A percentile compares a stretch with the other conserved stretches of the same genome.
Conservation (phyloP, 2,113 vertebrate genomes). For the Poecile atricapillus region DNA sequence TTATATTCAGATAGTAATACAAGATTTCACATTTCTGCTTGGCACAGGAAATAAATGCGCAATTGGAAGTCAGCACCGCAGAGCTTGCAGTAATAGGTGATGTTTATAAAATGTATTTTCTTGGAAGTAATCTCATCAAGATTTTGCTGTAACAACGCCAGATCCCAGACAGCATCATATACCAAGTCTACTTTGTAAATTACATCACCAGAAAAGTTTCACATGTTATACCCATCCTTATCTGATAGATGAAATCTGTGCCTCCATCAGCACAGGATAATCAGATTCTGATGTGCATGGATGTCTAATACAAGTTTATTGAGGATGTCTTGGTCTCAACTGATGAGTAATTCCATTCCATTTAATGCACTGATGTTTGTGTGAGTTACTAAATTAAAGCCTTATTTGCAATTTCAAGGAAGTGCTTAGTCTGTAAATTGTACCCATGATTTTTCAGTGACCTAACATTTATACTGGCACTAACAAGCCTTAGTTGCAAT, state of each 20-base stretch:
- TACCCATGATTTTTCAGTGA: not conserved
- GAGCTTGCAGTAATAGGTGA: not conserved
- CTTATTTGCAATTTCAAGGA: not conserved
- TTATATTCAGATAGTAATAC: not conserved
- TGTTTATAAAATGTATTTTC: not conserved
- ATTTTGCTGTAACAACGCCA: not conserved
- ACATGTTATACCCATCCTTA: rapidly evolving
- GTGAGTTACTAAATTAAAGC: not conserved
- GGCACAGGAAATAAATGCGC: not conserved
- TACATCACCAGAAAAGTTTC: not conserved
- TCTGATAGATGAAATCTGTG: not conserved
- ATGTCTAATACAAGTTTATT: not conserved
- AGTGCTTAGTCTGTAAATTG: not conserved
- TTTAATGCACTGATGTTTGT: not conserved
- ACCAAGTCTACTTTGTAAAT: not conserved
- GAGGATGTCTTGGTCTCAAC: not conserved
- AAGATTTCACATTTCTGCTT: not conserved
- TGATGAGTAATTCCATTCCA: not conserved
- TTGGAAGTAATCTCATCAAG: not conserved
- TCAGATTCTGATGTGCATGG: not conserved
- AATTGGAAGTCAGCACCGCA: not conserved
- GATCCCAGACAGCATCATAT: not conserved
- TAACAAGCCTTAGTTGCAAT: not conserved
- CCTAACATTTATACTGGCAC: not conserved
- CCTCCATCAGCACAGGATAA: not conserved